Base-by-base conservation (phyloP, 2,888 invertebrate species). In the Endotricha flammealis region DNA sequence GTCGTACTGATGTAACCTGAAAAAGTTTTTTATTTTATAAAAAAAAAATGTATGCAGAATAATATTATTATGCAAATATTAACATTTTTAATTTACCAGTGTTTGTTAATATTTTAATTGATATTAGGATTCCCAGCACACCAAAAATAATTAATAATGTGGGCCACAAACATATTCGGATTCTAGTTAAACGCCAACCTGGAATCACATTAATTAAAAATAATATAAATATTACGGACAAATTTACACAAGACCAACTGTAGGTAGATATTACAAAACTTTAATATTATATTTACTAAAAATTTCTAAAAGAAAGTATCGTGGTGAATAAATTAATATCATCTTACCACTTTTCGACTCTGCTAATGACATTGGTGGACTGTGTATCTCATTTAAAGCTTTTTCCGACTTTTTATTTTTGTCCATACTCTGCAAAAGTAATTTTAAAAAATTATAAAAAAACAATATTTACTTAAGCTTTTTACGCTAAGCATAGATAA, bases 311-410 rank as follows among this genome's bases (percentile, higher is more conserved):
- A n/a, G n/a, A n/a, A n/a, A n/a, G n/a, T n/a, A n/a, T n/a, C n/a
- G n/a, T n/a, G n/a, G n/a, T n/a, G n/a, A 9, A 28, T 14, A 36
- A 34, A 7, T 35, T 36, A 33, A 35, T 24, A 14, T 12, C 32
- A 23, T 22, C 46, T 48, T 68, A 73, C 71, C 66, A 42, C 62
- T 64, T 43, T 65, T 70, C 23, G 75, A 53, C 56, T 86, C 85
- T n/a, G 85, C 83, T 27, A 86, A 50, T 46, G 75, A 74, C 81
- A 83, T 81, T 1, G 85, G 85, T 23, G 81, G 81, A 8, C 81
- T 62, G 10, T 83, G 80, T 8, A 79, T 52, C 41, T 75, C 63
- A 14, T 58, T 50, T 17, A 64, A 56, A 14, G 52, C 39, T 30
- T 62, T 60, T 41, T 64, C 61, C 8, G 57, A 53, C 40, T 57